Percentiles rank a stretch among this genome's conserved stretches.
Conservation (phyloP, 2,888 invertebrate species). For the Phragmatobia fuliginosa region DNA sequence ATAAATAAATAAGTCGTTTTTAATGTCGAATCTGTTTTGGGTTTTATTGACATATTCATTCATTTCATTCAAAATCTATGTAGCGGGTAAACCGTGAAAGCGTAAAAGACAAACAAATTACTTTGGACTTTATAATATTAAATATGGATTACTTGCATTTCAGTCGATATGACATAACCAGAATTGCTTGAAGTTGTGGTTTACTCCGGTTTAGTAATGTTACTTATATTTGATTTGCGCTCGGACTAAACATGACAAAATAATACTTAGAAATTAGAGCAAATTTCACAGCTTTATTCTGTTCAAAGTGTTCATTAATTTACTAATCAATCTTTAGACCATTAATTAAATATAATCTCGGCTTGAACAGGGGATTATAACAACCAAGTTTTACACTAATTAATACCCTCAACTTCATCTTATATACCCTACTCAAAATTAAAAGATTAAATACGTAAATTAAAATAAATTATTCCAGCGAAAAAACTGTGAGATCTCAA, state of each 20-base stretch:
- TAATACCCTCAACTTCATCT: slow-evolving; percentile 7
- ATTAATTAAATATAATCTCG: neutral
- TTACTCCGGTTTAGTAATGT: too few relatives aligned
- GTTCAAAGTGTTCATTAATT: neutral
- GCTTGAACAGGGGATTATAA: neutral
- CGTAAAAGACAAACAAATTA: too few relatives aligned
- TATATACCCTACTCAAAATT: slow-evolving; percentile 17
- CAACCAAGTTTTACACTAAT: slow-evolving; percentile 3
- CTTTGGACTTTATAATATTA: too few relatives aligned
- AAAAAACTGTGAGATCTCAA: slow-evolving; percentile 30
- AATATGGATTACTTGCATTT: too few relatives aligned
- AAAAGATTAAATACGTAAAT: slow-evolving; percentile 27
- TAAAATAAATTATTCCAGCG: slow-evolving; percentile 30
- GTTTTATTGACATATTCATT: neutral
- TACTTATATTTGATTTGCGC: too few relatives aligned
- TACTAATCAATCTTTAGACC: neutral
- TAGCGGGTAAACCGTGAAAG: too few relatives aligned
- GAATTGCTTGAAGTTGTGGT: too few relatives aligned
- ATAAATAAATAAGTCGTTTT: slow-evolving; percentile 5
- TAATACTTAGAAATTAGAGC: neutral
- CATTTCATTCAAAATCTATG: too few relatives aligned
- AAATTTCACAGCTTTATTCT: neutral
- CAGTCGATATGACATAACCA: too few relatives aligned
- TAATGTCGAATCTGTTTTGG: neutral
- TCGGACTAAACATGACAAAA: too few relatives aligned